phyloP scores from a whole-genome alignment of 1,140 invertebrate genomes.

The Coelopa frigida region DNA sequence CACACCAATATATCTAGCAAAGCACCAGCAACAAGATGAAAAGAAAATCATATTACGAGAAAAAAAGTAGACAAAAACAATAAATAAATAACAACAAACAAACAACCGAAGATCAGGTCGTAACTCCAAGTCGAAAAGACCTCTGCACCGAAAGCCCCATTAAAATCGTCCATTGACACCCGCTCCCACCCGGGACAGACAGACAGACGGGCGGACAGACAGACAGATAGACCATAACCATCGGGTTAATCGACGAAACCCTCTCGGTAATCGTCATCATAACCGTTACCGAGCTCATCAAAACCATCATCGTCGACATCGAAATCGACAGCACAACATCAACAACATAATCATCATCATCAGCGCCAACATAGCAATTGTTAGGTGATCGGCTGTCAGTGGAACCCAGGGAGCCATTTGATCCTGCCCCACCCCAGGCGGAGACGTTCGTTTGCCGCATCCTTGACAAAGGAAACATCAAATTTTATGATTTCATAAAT shows the following conservation, averaged over 20 bases:
- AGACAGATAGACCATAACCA: conserved; percentile 11
- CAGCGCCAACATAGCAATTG: conserved; percentile 3
- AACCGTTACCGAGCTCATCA: conserved; percentile 42
- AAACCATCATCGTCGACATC: conserved; percentile 39
- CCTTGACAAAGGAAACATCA: conserved; percentile 29
- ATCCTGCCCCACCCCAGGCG: background rate
- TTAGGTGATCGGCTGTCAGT: conserved; percentile 10
- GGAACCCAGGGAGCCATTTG: conserved; percentile 2
- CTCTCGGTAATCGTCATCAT: conserved; percentile 33
- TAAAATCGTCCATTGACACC: conserved; percentile 11
- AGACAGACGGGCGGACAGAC: background rate
- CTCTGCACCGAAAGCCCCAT: conserved; percentile 6
- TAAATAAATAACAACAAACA: background rate
- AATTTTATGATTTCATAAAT: conserved; percentile 45
- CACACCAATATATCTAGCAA: background rate
- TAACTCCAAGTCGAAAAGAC: background rate
- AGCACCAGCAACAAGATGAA: background rate
- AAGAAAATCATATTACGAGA: background rate
- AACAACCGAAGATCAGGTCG: background rate
- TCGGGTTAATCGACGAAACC: conserved; percentile 12
- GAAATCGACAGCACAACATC: conserved; percentile 13
- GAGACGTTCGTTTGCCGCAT: background rate
- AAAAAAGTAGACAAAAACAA: background rate
- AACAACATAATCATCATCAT: conserved; percentile 17
- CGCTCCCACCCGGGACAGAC: background rate